Evolutionary conservation across 2,113 vertebrate genomes (phyloP), one percentile per base, ranked within the genome.

Genomic region (Centrocercus urophasianus): DNA sequence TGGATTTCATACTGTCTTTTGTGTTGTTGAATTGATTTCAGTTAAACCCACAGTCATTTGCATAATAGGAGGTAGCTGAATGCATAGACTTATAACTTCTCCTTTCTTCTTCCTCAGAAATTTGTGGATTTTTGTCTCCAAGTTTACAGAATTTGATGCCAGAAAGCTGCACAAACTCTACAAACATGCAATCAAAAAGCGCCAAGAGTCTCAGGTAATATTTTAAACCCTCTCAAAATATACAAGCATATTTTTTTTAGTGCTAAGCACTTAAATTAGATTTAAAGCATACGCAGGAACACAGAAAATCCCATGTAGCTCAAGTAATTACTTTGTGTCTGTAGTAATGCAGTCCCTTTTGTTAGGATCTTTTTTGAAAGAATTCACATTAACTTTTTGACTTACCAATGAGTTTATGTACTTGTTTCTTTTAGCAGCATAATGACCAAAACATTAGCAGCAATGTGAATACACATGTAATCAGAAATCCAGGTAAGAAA

Each of bases 101-200:
- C 78, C 63, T 96, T 90, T 90, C 43, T 95, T 79, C 18, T 81
- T 93, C 48, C 97, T 56, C 98, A 99, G 98, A 97, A 99, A 99
- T 96, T 96, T 99, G 85, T 99, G 99, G 99, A 99, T 99, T 97
- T 99, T 99, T 97, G 99, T 99, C 64, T 99, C 99, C 38, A 99
- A 99, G 93, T 99, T 99, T 97, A 99, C 99, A 7, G 99, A 99
- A 96, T 99, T 99, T 97, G 99, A 99, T 96, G 99, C 99, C 88
- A 99, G 99, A 95, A 99, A 99, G 76, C 95, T 99, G 82, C 99
- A 99, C 96, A 99, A 99, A 72, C 96, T 99, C 21, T 99, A 99
- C 96, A 99, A 99, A 80, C 99, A 99, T 88, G 99, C 99, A 79
- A 99, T 99, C 97, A 99, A 99, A 98, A 99, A 99, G 96, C 98